Base-by-base conservation (phyloP, 2,797 vertebrate species). In the Coendou prehensilis region DNA sequence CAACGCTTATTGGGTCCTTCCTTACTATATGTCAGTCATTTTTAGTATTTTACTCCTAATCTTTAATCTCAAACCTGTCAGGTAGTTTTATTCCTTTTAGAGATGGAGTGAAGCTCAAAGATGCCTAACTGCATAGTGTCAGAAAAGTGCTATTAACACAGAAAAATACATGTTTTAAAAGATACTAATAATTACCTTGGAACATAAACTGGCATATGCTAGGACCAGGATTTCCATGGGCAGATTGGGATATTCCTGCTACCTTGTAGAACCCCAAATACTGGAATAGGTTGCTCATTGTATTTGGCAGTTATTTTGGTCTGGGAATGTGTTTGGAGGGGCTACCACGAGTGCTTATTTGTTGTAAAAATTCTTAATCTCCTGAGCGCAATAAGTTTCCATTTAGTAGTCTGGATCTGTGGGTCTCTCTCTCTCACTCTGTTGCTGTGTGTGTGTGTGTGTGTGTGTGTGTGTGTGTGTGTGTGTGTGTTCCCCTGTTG, bases 41-140 rank as follows among this genome's bases (percentile, higher is more conserved):
- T 93, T 87, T 87, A 87, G 15, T 80, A 52, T 78, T 94, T 96
- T 92, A 67, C 37, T 20, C 0, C 45, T 47, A 47, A 41, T 71
- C 18, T 71, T 94, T 92, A 37, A 59, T 88, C 37, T 91, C 67
- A 67, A 83, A 89, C 45, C 33, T 76, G 41, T 3, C 3, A 69
- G 28, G 23, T 90, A 88, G 9, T 93, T 80, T 10, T 88, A 15
- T 79, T 56, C 45, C 57, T 78, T 18, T 73, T 56, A 18, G 54
- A 67, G 28, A 22, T 80, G 63, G 67, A 87, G 28, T 45, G 37
- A 83, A 37, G 28, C 30, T 71, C 69, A 83, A 8, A 85, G 59
- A 85, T 89, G 63, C 22, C n/a, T 54, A 37, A 37, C 22, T 47
- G 54, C 30, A n/a, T 47, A 59, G 78, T 86, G 63, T 91, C 75